Base-by-base conservation (phyloP, 2,113 vertebrate species). In the Tiliqua scincoides region DNA sequence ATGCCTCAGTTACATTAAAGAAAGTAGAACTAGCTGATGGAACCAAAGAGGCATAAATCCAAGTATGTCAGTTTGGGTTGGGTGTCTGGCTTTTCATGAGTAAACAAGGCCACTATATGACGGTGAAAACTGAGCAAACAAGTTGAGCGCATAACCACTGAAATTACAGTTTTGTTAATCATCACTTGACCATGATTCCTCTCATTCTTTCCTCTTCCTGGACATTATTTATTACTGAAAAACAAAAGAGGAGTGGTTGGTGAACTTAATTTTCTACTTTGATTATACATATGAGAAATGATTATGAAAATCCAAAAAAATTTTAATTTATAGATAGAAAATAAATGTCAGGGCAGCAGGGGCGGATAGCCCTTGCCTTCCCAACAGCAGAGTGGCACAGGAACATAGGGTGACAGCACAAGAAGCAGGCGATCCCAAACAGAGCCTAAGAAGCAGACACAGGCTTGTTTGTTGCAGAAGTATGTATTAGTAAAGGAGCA, bases 131-230 rank as follows among this genome's bases (percentile, higher is more conserved):
- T 52, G n/a, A 75, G 83, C 61, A 40, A 87, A 61, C 80, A 84
- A 84, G 65, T 81, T 1, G 30, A 90, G 89, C 8, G 59, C 17
- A 54, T 84, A 76, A 85, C 14, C 43, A 85, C 37, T 63, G 1
- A 79, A 86, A 83, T 86, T 61, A 84, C 14, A 88, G 72, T 88
- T 84, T 25, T 67, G 59, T 57, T 0, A 83, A 30, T 88, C 77
- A 89, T 70, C 85, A 20, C 1, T 30, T 40, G 14, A 20, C 71
- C 61, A 17, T 68, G 52, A 62, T 79, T 73, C 72, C 73, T 68
- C 82, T 81, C 4, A 82, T 88, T 77, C 8, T 48, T 27, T 89
- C 18, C 12, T n/a, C 23, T 35, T 83, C n/a, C 5, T 68, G 15
- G 54, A 27, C 43, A 21, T 68, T 74, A 87, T 89, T 89, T 89